These are phyloP conservation scores for Eclectus roratus DNA, from an alignment of 2,113 vertebrate species.

Conservation along the genomic window DNA sequence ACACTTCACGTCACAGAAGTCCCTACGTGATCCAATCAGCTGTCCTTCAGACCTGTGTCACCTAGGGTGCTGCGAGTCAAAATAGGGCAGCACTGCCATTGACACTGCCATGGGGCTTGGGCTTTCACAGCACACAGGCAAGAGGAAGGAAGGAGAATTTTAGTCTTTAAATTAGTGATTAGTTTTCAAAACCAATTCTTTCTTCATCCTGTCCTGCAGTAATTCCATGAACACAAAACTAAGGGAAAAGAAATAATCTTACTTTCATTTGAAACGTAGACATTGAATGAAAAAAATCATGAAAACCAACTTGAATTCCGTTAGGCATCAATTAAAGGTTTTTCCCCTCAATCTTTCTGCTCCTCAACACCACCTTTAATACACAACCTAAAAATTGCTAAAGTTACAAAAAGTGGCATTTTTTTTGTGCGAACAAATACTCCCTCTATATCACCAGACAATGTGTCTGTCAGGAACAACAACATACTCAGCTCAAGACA, in stretches of 20 bases:
- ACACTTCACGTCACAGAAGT: neutral
- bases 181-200: neutral
- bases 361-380: neutral
- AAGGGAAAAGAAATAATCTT: neutral
- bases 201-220: neutral
- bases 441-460: neutral
- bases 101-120: neutral
- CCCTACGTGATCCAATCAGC: accelerated
- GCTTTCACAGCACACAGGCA: neutral
- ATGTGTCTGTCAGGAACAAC: neutral
- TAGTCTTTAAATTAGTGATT: neutral
- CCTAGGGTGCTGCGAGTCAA: neutral
- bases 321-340: neutral
- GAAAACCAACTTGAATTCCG: neutral
- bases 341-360: neutral
- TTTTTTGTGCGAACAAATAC: neutral
- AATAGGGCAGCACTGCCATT: neutral
- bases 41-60: neutral
- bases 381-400: neutral
- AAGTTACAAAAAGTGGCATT: neutral
- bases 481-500: neutral
- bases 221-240: neutral
- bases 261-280: neutral
- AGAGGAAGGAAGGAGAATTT: neutral
- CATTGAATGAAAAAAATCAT: neutral